Conservation (phyloP, 1,140 invertebrate species). For the Lepidurus apus region DNA sequence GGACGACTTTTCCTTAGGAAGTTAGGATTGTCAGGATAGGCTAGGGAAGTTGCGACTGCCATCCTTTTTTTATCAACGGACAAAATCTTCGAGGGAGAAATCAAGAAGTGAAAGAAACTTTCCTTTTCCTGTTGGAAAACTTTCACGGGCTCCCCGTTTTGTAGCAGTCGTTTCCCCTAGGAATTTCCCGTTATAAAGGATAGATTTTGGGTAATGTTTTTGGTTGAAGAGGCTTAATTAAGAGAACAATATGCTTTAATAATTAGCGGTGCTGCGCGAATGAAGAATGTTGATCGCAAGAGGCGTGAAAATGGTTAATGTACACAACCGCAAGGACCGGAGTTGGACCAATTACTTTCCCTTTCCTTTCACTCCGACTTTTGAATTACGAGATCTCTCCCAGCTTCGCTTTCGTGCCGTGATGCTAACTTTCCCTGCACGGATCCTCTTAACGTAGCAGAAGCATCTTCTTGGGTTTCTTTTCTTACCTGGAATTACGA, state of each 20-base stretch:
- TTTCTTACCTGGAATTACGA: not conserved
- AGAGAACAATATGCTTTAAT: not conserved
- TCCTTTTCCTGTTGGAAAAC: not conserved
- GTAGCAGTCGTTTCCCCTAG: not conserved
- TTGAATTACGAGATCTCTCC: not conserved
- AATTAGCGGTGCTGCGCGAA: not conserved
- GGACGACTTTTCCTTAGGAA: too few relatives aligned
- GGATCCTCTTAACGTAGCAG: not conserved
- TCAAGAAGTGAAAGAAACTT: not conserved
- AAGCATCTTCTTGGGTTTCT: not conserved
- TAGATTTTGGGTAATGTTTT: conserved; percentile 2
- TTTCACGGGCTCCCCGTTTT: not conserved
- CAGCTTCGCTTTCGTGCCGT: not conserved
- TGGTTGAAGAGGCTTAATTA: not conserved
- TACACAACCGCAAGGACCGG: not conserved
- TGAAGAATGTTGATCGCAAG: not conserved
- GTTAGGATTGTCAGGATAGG: too few relatives aligned
- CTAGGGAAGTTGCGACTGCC: not conserved
- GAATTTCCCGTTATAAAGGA: not conserved
- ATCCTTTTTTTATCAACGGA: too few relatives aligned
- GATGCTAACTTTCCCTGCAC: not conserved
- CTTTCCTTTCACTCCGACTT: not conserved
- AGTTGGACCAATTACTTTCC: not conserved
- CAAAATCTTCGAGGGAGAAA: not conserved
- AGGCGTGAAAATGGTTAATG: not conserved